These are phyloP conservation scores for Rana temporaria DNA, from an alignment of 2,113 vertebrate genomes.

Conservation along the genomic window DNA sequence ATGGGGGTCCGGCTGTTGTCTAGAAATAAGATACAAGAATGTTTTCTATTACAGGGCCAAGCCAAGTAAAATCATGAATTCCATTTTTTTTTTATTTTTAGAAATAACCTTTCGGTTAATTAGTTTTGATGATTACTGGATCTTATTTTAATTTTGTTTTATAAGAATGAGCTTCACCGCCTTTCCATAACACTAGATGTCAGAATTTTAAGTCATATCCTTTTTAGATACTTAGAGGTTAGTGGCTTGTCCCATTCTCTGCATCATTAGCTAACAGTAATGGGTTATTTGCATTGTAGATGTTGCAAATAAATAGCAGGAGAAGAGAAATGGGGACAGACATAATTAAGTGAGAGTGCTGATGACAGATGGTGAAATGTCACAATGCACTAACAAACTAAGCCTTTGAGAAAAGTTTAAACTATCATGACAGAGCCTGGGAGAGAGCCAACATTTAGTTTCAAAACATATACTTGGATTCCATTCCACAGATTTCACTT, in stretches of 20 bases:
- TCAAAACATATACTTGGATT: slow-evolving; percentile 43
- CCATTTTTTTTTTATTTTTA: no score
- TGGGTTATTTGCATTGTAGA: slow-evolving; percentile 55
- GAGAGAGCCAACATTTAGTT: slow-evolving; percentile 10
- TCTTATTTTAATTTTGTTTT: neutral
- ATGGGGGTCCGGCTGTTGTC: no score
- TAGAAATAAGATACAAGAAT: no score
- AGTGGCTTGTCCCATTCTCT: slow-evolving; percentile 37
- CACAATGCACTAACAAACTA: slow-evolving; percentile 43
- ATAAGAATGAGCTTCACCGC: neutral
- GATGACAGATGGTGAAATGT: slow-evolving; percentile 57
- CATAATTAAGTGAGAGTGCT: slow-evolving; percentile 43
- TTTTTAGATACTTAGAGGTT: slow-evolving; percentile 16
- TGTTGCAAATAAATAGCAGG: slow-evolving; percentile 44
- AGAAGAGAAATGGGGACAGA: slow-evolving; percentile 48
- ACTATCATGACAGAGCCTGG: slow-evolving; percentile 32
- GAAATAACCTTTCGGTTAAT: no score
- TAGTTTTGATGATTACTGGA: no score
- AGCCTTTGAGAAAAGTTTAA: slow-evolving; percentile 52
- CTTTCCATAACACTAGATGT: slow-evolving; percentile 25
- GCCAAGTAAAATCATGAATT: no score
- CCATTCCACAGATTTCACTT: slow-evolving; percentile 20
- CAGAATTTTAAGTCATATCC: neutral
- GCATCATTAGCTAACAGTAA: slow-evolving; percentile 51
- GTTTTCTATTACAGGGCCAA: no score